These are phyloP conservation scores for Sebastes kiyomatsui DNA, from an alignment of 2,797 vertebrate genomes.

Conservation along the genomic window DNA sequence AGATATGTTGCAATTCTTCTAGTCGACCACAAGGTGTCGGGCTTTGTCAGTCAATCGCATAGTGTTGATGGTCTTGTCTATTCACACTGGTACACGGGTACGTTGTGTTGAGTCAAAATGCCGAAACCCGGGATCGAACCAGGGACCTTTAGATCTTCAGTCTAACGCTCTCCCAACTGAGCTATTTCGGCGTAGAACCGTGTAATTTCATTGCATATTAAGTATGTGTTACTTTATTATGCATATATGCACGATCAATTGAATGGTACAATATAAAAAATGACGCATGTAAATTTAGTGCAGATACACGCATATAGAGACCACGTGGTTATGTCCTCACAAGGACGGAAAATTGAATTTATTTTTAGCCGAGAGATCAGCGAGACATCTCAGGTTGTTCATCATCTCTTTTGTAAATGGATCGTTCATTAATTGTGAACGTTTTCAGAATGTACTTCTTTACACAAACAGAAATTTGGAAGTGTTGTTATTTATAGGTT, in stretches of 20 bases:
- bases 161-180: conserved; percentile 79
- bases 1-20: fast-evolving
- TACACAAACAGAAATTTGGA: too few relatives aligned
- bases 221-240: too few relatives aligned
- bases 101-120: conserved; percentile 39
- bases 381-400: too few relatives aligned
- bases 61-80: fast-evolving
- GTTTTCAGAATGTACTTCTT: too few relatives aligned
- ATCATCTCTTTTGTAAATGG: too few relatives aligned
- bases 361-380: too few relatives aligned
- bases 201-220: too few relatives aligned
- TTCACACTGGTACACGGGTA: fast-evolving
- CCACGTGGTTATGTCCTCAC: neutral
- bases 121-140: conserved; percentile 75
- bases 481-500: too few relatives aligned
- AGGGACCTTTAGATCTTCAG: conserved; percentile 78
- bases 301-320: neutral
- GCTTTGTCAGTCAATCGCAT: fast-evolving
- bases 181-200: conserved; percentile 63
- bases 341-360: neutral
- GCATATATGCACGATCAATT: too few relatives aligned
- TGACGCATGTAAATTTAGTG: too few relatives aligned
- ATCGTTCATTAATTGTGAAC: too few relatives aligned
- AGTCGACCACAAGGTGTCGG: neutral
- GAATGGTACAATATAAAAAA: too few relatives aligned